Percentiles rank a stretch among this genome's conserved stretches.
Conservation (phyloP, 2,113 vertebrate species). For the Trichomycterus rosablanca region DNA sequence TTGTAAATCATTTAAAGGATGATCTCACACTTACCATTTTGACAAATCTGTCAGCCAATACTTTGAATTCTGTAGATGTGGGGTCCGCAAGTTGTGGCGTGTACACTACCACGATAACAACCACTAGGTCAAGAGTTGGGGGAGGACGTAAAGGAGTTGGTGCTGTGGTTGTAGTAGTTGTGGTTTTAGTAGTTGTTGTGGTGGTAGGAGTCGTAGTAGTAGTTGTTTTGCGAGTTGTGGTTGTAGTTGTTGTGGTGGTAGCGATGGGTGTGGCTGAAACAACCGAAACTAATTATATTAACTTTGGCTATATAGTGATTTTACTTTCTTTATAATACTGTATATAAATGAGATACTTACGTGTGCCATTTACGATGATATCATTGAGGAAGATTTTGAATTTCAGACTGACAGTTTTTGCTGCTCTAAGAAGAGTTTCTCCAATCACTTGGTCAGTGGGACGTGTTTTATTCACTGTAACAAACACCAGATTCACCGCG, state of each 20-base stretch:
- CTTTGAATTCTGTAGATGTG: not conserved
- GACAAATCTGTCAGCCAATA: not conserved
- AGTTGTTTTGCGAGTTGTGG: too few relatives aligned
- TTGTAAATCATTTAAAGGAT: not conserved
- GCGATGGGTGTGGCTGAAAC: too few relatives aligned
- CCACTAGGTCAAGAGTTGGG: not conserved
- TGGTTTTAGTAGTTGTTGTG: too few relatives aligned
- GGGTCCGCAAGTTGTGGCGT: not conserved
- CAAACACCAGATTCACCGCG: slow-evolving; percentile 10
- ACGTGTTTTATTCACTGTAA: not conserved
- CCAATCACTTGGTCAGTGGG: not conserved
- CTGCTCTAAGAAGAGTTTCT: slow-evolving; percentile 29
- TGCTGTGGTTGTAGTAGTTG: not conserved
- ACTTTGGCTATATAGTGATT: too few relatives aligned
- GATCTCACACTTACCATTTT: slow-evolving; percentile 6
- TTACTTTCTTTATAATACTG: not conserved
- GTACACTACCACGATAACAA: not conserved
- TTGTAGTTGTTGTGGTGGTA: too few relatives aligned
- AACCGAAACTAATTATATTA: too few relatives aligned
- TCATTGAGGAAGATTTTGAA: slow-evolving; percentile 23
- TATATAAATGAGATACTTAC: not conserved
- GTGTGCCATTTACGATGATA: slow-evolving; percentile 25
- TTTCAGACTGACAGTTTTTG: slow-evolving; percentile 6
- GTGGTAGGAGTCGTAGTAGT: too few relatives aligned
- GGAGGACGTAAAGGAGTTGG: not conserved